Evolutionary conservation across 2,888 invertebrate species (phyloP).

Genomic region (Argynnis bischoffii): DNA sequence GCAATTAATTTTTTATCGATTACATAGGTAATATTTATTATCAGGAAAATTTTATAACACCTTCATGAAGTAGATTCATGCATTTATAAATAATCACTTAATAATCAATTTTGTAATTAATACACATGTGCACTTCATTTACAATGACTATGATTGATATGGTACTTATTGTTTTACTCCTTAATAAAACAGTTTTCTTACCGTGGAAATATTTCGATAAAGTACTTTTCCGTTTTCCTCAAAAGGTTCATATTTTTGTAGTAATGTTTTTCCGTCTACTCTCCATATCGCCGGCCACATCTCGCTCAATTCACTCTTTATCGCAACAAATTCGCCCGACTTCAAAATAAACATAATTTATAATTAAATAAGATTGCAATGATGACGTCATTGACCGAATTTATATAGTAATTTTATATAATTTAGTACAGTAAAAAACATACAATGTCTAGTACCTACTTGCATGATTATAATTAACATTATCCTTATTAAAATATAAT

Average conservation of each 20-base stretch:
- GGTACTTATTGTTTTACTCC: neutral
- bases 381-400: neutral
- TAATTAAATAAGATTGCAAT: constrained; percentile 20
- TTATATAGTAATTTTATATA: neutral
- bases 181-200: constrained; percentile 66
- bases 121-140: too few relatives aligned
- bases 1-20: too few relatives aligned
- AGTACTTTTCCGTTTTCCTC: constrained; percentile 91
- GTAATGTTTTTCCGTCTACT: constrained; percentile 91
- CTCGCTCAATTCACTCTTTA: constrained; percentile 90
- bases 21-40: too few relatives aligned
- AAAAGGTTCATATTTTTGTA: constrained; percentile 92
- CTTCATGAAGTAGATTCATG: too few relatives aligned
- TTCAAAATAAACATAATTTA: constrained; percentile 63
- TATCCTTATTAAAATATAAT: constrained; percentile 1
- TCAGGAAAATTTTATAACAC: too few relatives aligned
- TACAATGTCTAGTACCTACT: neutral
- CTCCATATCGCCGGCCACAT: constrained; percentile 95
- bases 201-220: constrained; percentile 93
- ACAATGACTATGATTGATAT: too few relatives aligned
- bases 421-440: constrained; percentile 1
- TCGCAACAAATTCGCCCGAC: constrained; percentile 94
- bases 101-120: too few relatives aligned
- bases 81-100: too few relatives aligned
- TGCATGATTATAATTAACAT: neutral